Evolutionary conservation across 2,888 invertebrate species (phyloP).

Genomic region (Theodoxus fluviatilis): DNA sequence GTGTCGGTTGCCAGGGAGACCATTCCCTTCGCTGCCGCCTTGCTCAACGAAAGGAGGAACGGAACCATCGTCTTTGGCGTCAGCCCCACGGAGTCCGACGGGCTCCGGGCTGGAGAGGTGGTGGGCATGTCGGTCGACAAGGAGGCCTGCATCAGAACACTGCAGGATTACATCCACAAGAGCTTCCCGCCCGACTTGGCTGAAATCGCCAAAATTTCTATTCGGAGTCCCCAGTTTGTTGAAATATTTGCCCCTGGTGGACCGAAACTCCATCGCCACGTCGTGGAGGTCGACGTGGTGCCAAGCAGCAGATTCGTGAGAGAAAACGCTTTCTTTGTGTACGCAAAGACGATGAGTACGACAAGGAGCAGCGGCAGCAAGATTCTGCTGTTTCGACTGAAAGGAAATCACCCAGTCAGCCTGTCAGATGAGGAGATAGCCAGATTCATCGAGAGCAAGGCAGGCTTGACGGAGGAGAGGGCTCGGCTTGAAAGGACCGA

Average conservation of each 20-base stretch:
- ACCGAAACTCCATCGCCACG: constrained; percentile 16
- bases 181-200: constrained; percentile 31
- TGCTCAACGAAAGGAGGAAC: constrained; percentile 12
- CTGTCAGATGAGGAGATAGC: too few species aligned
- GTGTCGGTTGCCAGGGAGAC: constrained; percentile 1
- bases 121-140: constrained; percentile 31
- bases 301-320: constrained; percentile 28
- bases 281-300: constrained; percentile 40
- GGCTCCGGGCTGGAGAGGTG: constrained; percentile 32
- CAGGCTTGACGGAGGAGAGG: constrained; percentile 19
- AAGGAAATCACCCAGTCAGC: too few species aligned
- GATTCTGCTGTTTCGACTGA: constrained; percentile 12
- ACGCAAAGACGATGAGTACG: constrained; percentile 18
- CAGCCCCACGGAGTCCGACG: neutral
- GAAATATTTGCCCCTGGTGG: constrained; percentile 29
- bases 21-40: constrained; percentile 1
- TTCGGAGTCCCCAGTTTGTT: constrained; percentile 37
- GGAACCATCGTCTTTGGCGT: constrained; percentile 37
- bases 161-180: constrained; percentile 27
- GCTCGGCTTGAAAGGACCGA: constrained; percentile 6
- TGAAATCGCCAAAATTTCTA: constrained; percentile 32
- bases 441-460: too few species aligned
- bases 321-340: constrained; percentile 31
- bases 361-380: constrained; percentile 21
- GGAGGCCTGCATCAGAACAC: constrained; percentile 24